Base-by-base conservation (phyloP, 2,888 invertebrate species). In the Teleiodes luculella region DNA sequence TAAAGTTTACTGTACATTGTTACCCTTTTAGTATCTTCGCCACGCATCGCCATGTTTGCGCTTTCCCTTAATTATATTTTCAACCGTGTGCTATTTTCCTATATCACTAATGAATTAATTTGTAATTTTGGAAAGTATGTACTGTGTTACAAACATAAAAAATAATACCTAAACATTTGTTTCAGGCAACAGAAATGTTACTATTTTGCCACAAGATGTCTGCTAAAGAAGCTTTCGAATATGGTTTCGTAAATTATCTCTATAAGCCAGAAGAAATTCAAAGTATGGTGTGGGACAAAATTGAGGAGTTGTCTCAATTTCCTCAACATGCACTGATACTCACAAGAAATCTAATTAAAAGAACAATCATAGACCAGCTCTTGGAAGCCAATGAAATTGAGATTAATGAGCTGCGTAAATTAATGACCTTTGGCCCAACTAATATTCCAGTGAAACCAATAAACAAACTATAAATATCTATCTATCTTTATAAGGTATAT, bases 191-290 rank as follows among this genome's bases (percentile, higher is more conserved):
- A 3, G 92, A 93, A 72, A 86, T 93, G 86, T 73, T 94, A 53
- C 69, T 92, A 53, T 93, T 96, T 61, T 95, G 94, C 67, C 91
- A 95, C 65, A 96, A 94, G 83, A 87, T 98, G 74, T 91, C 92
- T 20, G 96, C 97, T 0, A 68, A 88, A 52, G 97, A 98, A 84
- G 98, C 98, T 0, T 86, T 92, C 48, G 86, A 93, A 39, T 91
- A 91, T 70, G 95, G 96, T 24, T 93, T 98, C 53, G 92, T 98
- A 0, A 94, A 96, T 10, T 92, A 94, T 71, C 87, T 98, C 10
- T 94, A 95, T 64, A 94, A 94, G 56, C 83, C 91, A 36, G 83
- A 91, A 18, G 88, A 93, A 50, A 78, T 95, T 51, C 83, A 93
- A 50, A 83, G 76, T 66, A 86, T 91, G 70, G 91, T 92, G 31